Percentiles rank a stretch among this genome's conserved stretches.
Conservation (phyloP, 64 coral and sea anemone species). For the Stylophora pistillata region DNA sequence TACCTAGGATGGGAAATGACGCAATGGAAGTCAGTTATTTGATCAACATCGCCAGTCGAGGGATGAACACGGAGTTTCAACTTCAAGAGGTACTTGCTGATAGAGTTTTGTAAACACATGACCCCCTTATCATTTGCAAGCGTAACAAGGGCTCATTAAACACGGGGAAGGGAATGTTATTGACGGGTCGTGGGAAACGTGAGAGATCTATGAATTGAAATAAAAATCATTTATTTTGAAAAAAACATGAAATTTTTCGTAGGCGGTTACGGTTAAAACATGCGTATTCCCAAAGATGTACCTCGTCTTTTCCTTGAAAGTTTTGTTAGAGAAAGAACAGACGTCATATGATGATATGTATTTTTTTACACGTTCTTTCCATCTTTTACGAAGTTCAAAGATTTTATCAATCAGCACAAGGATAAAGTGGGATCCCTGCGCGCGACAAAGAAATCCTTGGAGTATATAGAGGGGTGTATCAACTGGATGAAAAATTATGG, state of each 20-base stretch:
- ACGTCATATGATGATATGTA: neutral
- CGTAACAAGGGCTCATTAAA: no score
- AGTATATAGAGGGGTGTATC: slow-evolving; percentile 83
- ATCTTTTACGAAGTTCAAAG: slow-evolving; percentile 59
- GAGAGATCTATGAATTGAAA: no score
- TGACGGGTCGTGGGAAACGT: no score
- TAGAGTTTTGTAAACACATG: neutral
- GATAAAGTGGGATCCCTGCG: slow-evolving; percentile 65
- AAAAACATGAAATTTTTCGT: no score
- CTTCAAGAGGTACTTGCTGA: slow-evolving; percentile 71
- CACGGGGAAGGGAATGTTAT: no score
- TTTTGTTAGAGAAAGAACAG: neutral
- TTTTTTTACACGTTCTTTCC: neutral
- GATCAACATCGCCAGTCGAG: slow-evolving; percentile 55
- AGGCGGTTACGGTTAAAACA: no score
- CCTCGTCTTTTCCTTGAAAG: no score
- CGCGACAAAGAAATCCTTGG: slow-evolving; percentile 85
- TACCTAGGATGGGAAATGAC: slow-evolving; percentile 78
- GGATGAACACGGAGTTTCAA: slow-evolving; percentile 77
- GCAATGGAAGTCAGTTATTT: slow-evolving; percentile 88
- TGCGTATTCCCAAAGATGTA: no score
- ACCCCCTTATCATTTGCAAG: no score
- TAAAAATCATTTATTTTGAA: no score
- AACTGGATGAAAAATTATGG: slow-evolving; percentile 85
- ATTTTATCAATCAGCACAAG: slow-evolving; percentile 76